Base-by-base conservation (phyloP, 1,140 invertebrate species). In the Apis florea region DNA sequence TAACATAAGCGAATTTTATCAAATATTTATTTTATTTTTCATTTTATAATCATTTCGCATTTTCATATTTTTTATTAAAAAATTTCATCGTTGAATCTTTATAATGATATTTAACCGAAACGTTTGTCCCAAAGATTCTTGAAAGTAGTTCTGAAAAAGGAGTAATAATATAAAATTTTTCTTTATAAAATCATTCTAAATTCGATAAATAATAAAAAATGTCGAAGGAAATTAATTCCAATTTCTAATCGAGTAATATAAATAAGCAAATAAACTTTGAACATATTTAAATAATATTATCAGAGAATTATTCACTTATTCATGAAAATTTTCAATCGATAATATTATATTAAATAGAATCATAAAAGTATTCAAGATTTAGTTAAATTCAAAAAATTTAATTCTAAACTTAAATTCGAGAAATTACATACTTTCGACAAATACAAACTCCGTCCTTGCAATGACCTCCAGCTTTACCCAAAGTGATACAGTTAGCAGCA, bases 401-500 rank as follows among this genome's bases (percentile, higher is more conserved):
- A 1, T n/a, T n/a, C n/a, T 0, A 2, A 40, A 58, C 1, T 40
- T 15, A 5, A 56, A 72, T 26, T 61, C 0, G 8, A 64, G 11
- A 21, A 17, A 19, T 53, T 2, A 58, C 76, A 24, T 71, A 92
- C 90, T 85, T 89, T 80, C 90, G 89, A 53, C 91, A 92, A 21
- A 71, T 19, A 31, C 86, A 90, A 54, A 86, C 3, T 1, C 82
- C 67, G 26, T 59, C 40, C 15, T 71, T 69, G 58, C 89, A 88
- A 31, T 47, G 21, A 17, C 87, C 89, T 40, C 91, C 90, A 49
- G 85, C 86, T 86, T 89, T 89, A 70, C 90, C 90, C 84, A 85
- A 88, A 24, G 47, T 80, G 1, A 91, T 73, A 79, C 91, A 92
- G 56, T 91, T 89, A 0, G 90, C 90, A n/a, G 89, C 89, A 47